These are phyloP conservation scores for Rhamnusium bicolor DNA, from an alignment of 2,888 invertebrate species.

Conservation along the genomic window DNA sequence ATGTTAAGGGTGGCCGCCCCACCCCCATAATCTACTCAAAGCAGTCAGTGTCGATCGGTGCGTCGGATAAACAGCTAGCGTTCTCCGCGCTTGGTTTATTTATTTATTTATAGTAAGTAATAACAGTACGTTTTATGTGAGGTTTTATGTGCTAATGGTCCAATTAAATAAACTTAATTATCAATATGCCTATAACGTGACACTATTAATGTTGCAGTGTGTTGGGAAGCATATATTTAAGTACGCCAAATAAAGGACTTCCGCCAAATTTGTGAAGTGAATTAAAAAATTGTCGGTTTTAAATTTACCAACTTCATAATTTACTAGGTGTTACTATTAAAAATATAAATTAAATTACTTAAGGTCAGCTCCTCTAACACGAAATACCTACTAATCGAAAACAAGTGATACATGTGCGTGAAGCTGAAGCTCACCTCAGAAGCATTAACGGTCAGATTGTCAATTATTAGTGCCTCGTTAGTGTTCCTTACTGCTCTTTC, in stretches of 20 bases:
- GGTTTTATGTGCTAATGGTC: neutral
- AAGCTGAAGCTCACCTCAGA: too few relatives aligned
- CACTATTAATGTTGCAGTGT: neutral
- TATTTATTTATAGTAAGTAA: constrained; percentile 7
- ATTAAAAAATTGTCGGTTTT: constrained; percentile 5
- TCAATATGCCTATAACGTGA: neutral
- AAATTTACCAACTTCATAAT: neutral
- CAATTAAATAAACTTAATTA: neutral
- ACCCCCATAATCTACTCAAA: constrained; percentile 21
- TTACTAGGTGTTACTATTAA: too few relatives aligned
- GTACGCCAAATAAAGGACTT: neutral
- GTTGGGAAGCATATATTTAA: neutral
- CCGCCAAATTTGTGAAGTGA: neutral
- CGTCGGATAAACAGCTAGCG: constrained; percentile 17
- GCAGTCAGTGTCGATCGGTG: constrained; percentile 26
- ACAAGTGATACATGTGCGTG: too few relatives aligned
- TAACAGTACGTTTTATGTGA: neutral
- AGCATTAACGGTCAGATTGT: too few relatives aligned
- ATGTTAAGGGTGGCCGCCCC: constrained; percentile 32
- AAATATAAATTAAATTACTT: too few relatives aligned
- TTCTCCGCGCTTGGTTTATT: constrained; percentile 10
- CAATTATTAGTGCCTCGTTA: too few relatives aligned
- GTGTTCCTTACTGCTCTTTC: too few relatives aligned
- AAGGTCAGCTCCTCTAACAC: too few relatives aligned
- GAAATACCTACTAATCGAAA: too few relatives aligned